These are phyloP conservation scores for Drosophila nigricruria DNA, from an alignment of 2,888 invertebrate genomes.

Conservation along the genomic window DNA sequence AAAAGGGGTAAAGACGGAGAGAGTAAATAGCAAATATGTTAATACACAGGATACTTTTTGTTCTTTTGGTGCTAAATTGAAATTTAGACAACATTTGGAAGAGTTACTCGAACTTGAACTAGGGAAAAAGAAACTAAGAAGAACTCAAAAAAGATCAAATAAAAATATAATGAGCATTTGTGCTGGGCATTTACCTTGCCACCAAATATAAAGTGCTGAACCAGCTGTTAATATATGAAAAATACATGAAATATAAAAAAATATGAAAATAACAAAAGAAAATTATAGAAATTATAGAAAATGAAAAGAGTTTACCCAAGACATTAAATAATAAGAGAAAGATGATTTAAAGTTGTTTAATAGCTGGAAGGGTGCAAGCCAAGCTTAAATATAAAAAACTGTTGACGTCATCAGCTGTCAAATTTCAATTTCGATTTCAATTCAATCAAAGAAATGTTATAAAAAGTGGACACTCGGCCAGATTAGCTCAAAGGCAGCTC, in stretches of 20 bases:
- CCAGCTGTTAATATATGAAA: constrained; percentile 67
- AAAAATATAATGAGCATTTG: constrained; percentile 9
- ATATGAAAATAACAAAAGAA: constrained; percentile 43
- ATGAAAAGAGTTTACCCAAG: neutral
- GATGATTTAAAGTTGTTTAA: neutral
- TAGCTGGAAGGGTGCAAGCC: neutral
- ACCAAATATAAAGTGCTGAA: constrained; percentile 79
- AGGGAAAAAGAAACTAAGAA: constrained; percentile 12
- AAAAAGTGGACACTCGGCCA: constrained; percentile 54
- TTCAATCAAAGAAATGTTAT: constrained; percentile 64
- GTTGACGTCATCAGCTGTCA: constrained; percentile 58
- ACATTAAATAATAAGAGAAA: neutral
- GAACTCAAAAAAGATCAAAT: constrained; percentile 14
- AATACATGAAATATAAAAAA: constrained; percentile 22
- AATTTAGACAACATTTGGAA: neutral
- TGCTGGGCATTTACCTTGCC: constrained; percentile 76
- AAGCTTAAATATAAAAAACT: constrained; percentile 37
- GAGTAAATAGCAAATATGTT: constrained; percentile 30
- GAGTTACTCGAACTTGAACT: constrained; percentile 3
- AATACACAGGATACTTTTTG: constrained; percentile 9
- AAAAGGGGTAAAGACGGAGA: constrained; percentile 25
- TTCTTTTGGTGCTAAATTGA: neutral
- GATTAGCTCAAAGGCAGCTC: constrained; percentile 15
- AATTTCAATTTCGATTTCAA: constrained; percentile 52
- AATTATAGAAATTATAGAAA: constrained; percentile 2